Evolutionary conservation across 2,888 invertebrate species (phyloP), one percentile per base, ranked within the genome.

Genomic region (Cosmopolites sordidus): DNA sequence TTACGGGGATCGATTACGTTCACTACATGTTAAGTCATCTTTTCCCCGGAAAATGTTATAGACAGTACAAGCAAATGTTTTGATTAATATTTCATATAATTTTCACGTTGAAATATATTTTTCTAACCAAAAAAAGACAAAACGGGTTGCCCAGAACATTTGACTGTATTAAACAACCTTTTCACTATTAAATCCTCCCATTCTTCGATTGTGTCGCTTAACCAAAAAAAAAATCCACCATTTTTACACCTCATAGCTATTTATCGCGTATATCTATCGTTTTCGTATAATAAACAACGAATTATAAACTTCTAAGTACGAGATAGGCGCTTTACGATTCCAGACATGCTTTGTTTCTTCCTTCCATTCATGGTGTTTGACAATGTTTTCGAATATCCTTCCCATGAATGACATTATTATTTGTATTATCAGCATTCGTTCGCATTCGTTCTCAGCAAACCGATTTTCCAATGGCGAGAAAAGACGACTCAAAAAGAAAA

Each of bases 321-420:
- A 59, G 63, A 62, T 64, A 39, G 49, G n/a, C 47, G 47, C 30
- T 54, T 71, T 68, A 63, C 66, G 66, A 71, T 71, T 70, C 71
- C 60, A 68, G 69, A 67, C 70, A 67, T 63, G 67, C 63, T 61
- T 66, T 68, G 65, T 67, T 65, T 64, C 69, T 70, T 71, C 71
- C 71, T 70, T 63, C 66, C 69, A 70, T 71, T 70, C 69, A 69
- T 64, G 63, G 62, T 64, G 66, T 65, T 66, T 67, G 66, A 67
- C 67, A 66, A 64, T 58, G 63, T 67, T 66, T 65, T 65, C 64
- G 65, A 54, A 54, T 66, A 63, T 58, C 63, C 64, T 59, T 59
- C 58, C 58, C 60, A 58, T 63, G 66, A 64, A 66, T 66, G 66
- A 66, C 65, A 65, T 63, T 62, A 64, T 62, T 64, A 63, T 65